Base-by-base conservation (phyloP, 2,888 invertebrate genomes). In the Lasioglossum lativentre region DNA sequence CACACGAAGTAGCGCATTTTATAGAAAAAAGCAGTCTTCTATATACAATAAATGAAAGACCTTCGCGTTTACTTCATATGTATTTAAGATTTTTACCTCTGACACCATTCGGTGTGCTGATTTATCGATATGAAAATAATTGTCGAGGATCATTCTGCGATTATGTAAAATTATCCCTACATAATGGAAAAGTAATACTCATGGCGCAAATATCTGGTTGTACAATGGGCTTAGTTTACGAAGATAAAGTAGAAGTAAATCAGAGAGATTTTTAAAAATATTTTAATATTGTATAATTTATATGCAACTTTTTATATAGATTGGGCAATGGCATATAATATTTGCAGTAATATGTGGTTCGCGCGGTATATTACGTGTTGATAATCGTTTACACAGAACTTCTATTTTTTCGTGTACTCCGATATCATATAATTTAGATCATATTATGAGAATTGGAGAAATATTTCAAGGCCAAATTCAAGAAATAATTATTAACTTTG, bases 381-480 rank as follows among this genome's bases (percentile, higher is more conserved):
- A 96, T 77, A 95, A 96, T 88, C 93, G 95, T 59, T 91, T 95
- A 52, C 94, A 90, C 89, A 83, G 85, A 70, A 40, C 78, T 45
- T 91, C 91, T 75, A 87, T 89, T 40, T 96, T 96, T 90, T 92
- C 95, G 5, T 96, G 96, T 87, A 94, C 95, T 79, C 96, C 96
- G 52, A 90, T 42, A 19, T 75, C 96, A 42, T 93, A 94, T 14
- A 94, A 95, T 90, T 94, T 95, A 8, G 94, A 94, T 87, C 92
- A 95, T 63, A 93, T 94, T 83, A 94, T 96, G 90, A 92, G 89
- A 82, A 91, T 96, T 5, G 96, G 96, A 12, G 95, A 95, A 90
- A 95, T 93, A 88, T 94, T 96, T 80, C 95, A 95, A 52, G 96
- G 96, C 1, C 95, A 95, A 91, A 93, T 96, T 76, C 95, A 96